Evolutionary conservation across 2,888 invertebrate species (phyloP), one percentile per base, ranked within the genome.

Genomic region (Rhagonycha fulva): DNA sequence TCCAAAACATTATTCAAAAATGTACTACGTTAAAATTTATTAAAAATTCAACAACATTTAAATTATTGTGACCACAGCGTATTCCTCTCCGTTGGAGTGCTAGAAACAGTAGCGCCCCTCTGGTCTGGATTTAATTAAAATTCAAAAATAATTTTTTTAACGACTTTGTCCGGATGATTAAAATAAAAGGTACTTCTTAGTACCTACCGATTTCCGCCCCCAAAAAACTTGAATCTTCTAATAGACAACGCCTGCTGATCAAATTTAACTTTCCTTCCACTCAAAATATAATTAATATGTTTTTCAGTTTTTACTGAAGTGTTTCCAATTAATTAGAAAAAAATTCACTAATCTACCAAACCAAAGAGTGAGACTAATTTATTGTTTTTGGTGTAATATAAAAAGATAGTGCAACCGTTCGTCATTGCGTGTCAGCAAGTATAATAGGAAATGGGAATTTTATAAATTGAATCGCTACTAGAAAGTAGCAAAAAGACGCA

Each of bases 381-480:
- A 47, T 47, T 47, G 47, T 47, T 47, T 47, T 47, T 47, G 47
- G 47, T n/a, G 47, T 47, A 47, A 66, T 24, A 26, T 66, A 66
- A 66, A 66, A 66, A 66, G 63, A 66, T 23, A 68, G 68, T 68
- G 19, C 19, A 19, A 32, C 62, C 71, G 75, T 75, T 75, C 75
- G 75, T 72, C 76, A 76, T 76, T 76, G 68, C 63, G 28, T 72
- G 76, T 70, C 76, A 70, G 28, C 47, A 62, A 70, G 70, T 68
- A 76, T 72, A 74, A 74, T 73, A 30, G 63, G 73, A 70, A 76
- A 76, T 72, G 72, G 68, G 68, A 70, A 68, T 75, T 78, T 76
- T 75, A 76, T 73, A 76, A 73, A 78, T 72, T 78, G 74, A 76
- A 78, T 77, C 73, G 76, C 70, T 67, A 71, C 70, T 76, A 75